Evolutionary conservation across 1,140 invertebrate genomes (phyloP).

Genomic region (Drosophila ohnishii): DNA sequence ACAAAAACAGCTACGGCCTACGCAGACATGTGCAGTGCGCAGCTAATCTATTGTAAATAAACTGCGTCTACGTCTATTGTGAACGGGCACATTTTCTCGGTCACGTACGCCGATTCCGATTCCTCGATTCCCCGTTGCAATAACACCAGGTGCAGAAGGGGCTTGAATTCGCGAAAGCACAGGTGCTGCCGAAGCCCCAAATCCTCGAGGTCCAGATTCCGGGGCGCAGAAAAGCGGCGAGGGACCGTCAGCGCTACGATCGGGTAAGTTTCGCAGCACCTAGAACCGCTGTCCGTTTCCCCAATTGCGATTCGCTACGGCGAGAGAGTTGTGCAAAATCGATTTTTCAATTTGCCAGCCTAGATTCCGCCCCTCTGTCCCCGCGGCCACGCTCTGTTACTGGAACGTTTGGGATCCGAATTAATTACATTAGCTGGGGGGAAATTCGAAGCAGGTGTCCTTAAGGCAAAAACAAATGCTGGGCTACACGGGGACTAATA

Average conservation of each 20-base stretch:
- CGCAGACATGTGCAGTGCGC: constrained; percentile 51
- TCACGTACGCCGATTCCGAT: constrained; percentile 69
- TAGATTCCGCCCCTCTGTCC: background rate
- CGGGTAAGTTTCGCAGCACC: constrained; percentile 23
- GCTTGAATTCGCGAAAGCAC: constrained; percentile 4
- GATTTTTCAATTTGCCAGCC: constrained; percentile 59
- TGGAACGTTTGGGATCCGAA: constrained; percentile 15
- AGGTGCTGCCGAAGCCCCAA: constrained; percentile 1
- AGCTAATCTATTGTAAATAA: constrained; percentile 78
- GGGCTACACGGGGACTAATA: background rate
- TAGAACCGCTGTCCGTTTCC: constrained; percentile 2
- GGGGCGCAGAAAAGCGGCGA: background rate
- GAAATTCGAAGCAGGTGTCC: background rate
- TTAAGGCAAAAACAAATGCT: background rate
- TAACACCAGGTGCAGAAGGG: background rate
- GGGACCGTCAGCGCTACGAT: background rate
- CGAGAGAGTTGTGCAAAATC: constrained; percentile 57
- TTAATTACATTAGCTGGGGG: constrained; percentile 37
- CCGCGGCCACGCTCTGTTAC: constrained; percentile 14
- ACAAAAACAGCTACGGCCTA: constrained; percentile 11
- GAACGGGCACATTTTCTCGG: constrained; percentile 66
- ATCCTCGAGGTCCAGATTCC: background rate
- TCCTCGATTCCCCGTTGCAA: constrained; percentile 36
- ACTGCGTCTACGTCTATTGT: constrained; percentile 72
- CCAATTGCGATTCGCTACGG: constrained; percentile 29